Percentiles rank a stretch among this genome's conserved stretches.
phyloP scores from a whole-genome alignment of 2,888 invertebrate genomes.

The Spisula subtruncata region DNA sequence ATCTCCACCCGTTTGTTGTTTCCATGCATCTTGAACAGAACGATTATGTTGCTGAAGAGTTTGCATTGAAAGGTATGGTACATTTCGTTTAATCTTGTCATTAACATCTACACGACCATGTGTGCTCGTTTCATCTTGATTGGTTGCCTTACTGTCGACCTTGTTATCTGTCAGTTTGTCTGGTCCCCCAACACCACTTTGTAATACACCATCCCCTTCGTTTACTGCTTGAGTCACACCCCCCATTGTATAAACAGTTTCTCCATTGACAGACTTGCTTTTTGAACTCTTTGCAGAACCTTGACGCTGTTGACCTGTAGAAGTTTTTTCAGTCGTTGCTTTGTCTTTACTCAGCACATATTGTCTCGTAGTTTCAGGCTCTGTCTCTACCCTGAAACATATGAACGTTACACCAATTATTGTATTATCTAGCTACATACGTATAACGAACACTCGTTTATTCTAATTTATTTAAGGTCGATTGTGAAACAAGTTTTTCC shows the following conservation, averaged over 20 bases:
- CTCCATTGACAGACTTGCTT: not conserved
- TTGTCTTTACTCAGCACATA: conserved; percentile 46
- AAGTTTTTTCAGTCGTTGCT: not conserved
- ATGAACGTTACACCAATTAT: no score
- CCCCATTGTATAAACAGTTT: not conserved
- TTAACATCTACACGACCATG: not conserved
- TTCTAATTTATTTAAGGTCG: no score
- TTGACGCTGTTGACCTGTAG: conserved; percentile 12
- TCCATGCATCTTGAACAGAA: conserved; percentile 37
- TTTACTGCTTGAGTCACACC: not conserved
- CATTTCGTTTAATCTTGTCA: not conserved
- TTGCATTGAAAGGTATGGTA: conserved; percentile 51
- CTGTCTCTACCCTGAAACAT: conserved; percentile 55
- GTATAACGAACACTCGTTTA: no score
- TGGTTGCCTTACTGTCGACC: not conserved
- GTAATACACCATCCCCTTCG: no score
- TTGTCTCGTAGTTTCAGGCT: conserved; percentile 55
- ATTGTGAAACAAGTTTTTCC: no score
- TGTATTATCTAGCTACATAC: no score
- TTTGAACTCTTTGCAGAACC: not conserved
- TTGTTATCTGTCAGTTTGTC: not conserved
- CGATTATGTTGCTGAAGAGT: conserved; percentile 50
- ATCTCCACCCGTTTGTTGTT: conserved; percentile 34
- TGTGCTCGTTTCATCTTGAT: not conserved
- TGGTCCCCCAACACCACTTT: not conserved